phyloP scores from a whole-genome alignment of 2,113 vertebrate species.

The Myiozetetes cayanensis region DNA sequence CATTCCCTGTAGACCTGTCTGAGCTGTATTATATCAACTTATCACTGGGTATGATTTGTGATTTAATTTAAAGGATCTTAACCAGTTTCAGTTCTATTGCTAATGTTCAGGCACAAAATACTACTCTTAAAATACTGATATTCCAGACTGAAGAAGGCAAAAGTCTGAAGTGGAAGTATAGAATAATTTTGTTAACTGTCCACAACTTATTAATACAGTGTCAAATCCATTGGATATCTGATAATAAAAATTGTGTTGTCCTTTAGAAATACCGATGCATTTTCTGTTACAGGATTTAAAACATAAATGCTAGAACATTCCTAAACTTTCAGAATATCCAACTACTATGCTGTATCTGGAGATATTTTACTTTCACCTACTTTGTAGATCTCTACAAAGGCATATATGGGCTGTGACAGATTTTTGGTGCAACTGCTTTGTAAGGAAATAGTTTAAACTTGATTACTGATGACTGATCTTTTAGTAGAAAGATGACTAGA shows the following conservation, averaged over 20 bases:
- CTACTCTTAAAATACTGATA: not conserved
- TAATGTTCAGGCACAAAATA: not conserved
- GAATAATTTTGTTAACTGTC: not conserved
- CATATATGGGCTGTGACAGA: not conserved
- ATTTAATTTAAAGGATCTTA: not conserved
- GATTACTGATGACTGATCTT: not conserved
- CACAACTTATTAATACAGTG: not conserved
- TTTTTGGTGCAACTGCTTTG: not conserved
- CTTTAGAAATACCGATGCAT: not conserved
- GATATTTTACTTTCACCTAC: not conserved
- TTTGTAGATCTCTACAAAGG: not conserved
- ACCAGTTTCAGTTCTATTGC: not conserved
- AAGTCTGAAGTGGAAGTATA: not conserved
- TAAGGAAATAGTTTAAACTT: not conserved
- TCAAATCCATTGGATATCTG: not conserved
- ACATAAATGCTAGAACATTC: not conserved
- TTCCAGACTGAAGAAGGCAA: not conserved
- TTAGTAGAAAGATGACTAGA: not conserved
- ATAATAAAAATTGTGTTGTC: not conserved
- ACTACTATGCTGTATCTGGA: not conserved
- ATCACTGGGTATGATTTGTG: not conserved
- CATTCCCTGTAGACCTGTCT: not conserved
- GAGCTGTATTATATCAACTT: not conserved
- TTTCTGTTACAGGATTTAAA: not conserved
- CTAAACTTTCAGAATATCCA: not conserved